These are phyloP conservation scores for Sarcophaga rosellei DNA, from an alignment of 2,888 invertebrate species.

Conservation along the genomic window DNA sequence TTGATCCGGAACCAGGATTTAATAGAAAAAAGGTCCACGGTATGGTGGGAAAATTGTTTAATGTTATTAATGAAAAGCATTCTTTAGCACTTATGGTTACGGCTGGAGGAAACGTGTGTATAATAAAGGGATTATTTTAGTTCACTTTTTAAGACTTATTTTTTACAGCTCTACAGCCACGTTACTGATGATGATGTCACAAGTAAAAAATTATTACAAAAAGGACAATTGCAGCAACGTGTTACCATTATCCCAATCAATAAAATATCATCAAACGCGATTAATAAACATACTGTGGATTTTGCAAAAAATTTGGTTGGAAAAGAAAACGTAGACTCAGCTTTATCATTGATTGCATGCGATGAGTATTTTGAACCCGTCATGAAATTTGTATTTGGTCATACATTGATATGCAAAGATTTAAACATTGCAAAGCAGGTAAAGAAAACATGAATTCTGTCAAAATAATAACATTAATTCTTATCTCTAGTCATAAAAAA, in stretches of 20 bases:
- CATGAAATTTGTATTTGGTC: conserved; percentile 94
- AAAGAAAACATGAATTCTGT: conserved; percentile 1
- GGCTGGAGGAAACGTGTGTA: conserved; percentile 90
- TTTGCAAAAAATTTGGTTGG: conserved; percentile 90
- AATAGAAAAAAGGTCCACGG: conserved; percentile 87
- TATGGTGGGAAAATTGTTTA: conserved; percentile 89
- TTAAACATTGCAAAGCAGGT: conserved; percentile 88
- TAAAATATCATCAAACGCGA: conserved; percentile 87
- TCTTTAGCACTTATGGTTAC: conserved; percentile 92
- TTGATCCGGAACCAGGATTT: conserved; percentile 89
- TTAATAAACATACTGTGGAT: conserved; percentile 84
- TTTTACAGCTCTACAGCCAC: conserved; percentile 90
- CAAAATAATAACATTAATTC: too few species aligned
- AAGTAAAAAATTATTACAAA: conserved; percentile 91
- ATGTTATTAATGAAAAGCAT: conserved; percentile 86
- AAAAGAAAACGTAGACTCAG: conserved; percentile 89
- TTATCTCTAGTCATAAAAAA: too few species aligned
- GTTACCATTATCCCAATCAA: conserved; percentile 96
- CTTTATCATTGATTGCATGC: conserved; percentile 90
- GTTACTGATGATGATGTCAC: conserved; percentile 93
- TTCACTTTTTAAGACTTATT: conserved; percentile 62
- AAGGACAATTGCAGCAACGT: conserved; percentile 89
- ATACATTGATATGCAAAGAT: conserved; percentile 91
- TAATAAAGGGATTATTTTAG: not conserved
- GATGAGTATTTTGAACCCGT: conserved; percentile 86